Evolutionary conservation across 2,113 vertebrate genomes (phyloP), one percentile per base, ranked within the genome.

Genomic region (Podilymbus podiceps): DNA sequence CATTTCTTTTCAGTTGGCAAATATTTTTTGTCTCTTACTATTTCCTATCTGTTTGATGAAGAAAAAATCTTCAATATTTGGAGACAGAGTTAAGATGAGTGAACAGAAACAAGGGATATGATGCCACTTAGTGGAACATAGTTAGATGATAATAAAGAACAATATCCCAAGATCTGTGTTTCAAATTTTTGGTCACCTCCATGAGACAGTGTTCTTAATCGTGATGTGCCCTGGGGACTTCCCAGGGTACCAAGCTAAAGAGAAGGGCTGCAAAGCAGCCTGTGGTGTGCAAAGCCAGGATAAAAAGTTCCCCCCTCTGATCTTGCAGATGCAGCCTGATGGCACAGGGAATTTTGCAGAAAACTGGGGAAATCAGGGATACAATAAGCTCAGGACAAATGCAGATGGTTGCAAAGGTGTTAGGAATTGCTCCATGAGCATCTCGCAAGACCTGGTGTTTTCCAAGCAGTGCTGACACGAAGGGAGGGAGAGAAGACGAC

Each of bases 121-220:
- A 96, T 96, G 95, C 94, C 95, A 95, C 97, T 97, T 95, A 97
- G 95, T 94, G 96, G 96, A 95, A 95, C 86, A 85, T 3, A 58
- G 66, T 46, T 33, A 91, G 77, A 73, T 75, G 78, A 96, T 90
- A 93, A 92, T 15, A 69, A 83, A 50, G 30, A 71, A 27, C 24
- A 76, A 27, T 21, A 69, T 50, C 76, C 28, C 44, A 46, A 5
- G 46, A 28, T 7, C 35, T 2, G 0, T 3, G 6, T 58, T 86
- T 33, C 40, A 68, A 18, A 35, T 44, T 64, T 73, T 49, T 92
- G 47, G 25, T 59, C 64, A 60, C n/a, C n/a, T 78, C 73, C 55
- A 0, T 28, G 20, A 77, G 35, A n/a, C 0, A 0, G 0, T 28
- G 9, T 10, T 38, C 69, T 47, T 19, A 33, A 62, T 28, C 27